Conservation (phyloP, 1,140 invertebrate species). For the Saxidomus purpurata region DNA sequence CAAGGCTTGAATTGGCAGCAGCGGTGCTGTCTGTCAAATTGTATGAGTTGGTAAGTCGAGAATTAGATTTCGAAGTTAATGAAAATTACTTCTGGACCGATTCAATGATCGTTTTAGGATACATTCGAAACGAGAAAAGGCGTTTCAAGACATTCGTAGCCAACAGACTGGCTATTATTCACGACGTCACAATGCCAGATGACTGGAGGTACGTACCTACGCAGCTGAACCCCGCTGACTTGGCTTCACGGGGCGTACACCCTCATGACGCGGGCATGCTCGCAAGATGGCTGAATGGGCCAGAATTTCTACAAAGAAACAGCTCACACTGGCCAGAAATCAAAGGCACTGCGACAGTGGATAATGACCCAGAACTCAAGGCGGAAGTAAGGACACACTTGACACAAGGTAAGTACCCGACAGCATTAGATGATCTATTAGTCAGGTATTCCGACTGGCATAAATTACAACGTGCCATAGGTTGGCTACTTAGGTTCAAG, state of each 20-base stretch:
- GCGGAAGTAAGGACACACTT: not conserved
- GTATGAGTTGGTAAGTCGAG: conserved; percentile 1
- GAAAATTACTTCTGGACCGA: conserved; percentile 64
- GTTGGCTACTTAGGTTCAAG: conserved; percentile 29
- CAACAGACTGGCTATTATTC: conserved; percentile 85
- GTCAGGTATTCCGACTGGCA: conserved; percentile 28
- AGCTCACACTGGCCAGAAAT: conserved; percentile 29
- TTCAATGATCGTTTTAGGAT: conserved; percentile 60
- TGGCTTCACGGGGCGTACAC: too few relatives aligned
- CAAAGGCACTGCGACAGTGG: not conserved
- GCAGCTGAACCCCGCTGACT: too few relatives aligned
- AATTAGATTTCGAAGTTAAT: conserved; percentile 51
- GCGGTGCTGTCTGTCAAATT: conserved; percentile 63
- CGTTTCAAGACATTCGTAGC: conserved; percentile 85
- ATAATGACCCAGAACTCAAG: conserved; percentile 36
- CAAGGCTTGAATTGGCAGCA: conserved; percentile 64
- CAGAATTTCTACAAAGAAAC: conserved; percentile 53
- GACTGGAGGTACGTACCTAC: conserved; percentile 77
- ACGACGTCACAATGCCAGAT: conserved; percentile 61
- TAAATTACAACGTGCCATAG: conserved; percentile 44
- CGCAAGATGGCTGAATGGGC: conserved; percentile 57
- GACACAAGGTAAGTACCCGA: not conserved
- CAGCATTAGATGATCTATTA: conserved; percentile 6
- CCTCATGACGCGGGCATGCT: not conserved
- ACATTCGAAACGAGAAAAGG: conserved; percentile 40